A percentile compares a stretch with the other conserved stretches of the same genome.
These are phyloP conservation scores for Bruchidius siliquastri DNA, from an alignment of 2,888 invertebrate genomes.

Conservation along the genomic window DNA sequence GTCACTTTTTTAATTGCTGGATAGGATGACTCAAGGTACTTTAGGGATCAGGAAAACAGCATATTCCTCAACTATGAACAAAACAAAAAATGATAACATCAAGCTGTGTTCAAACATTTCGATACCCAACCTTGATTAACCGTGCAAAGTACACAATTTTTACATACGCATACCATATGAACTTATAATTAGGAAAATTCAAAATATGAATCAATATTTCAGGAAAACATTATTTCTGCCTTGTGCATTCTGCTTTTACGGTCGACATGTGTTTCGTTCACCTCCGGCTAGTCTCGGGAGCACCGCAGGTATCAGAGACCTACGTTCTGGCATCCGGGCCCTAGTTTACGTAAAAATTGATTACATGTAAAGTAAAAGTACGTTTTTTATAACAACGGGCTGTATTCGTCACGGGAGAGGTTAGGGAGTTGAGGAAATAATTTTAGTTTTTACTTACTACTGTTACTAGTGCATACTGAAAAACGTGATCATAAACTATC, in stretches of 20 bases:
- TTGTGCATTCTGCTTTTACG: background rate
- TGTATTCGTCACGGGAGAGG: constrained; percentile 11
- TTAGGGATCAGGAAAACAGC: too few relatives aligned
- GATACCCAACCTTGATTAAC: too few relatives aligned
- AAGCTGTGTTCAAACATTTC: too few relatives aligned
- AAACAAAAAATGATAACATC: too few relatives aligned
- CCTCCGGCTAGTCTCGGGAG: background rate
- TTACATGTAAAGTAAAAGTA: constrained; percentile 13
- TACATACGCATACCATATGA: background rate
- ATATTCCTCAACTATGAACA: too few relatives aligned
- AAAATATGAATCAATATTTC: background rate
- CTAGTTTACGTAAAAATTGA: constrained; percentile 2
- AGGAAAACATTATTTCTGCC: background rate
- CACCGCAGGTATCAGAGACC: constrained; percentile 9
- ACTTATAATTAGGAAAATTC: background rate
- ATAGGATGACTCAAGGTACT: too few relatives aligned
- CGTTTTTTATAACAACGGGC: constrained; percentile 11
- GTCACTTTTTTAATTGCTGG: too few relatives aligned
- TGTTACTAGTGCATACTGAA: background rate
- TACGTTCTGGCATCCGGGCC: constrained; percentile 12
- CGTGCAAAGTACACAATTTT: background rate
- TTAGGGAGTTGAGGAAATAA: constrained; percentile 10
- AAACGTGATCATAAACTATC: background rate
- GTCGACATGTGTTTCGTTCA: background rate
- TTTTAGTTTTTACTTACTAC: constrained; percentile 6